A percentile compares a stretch with the other conserved stretches of the same genome.
phyloP scores from a whole-genome alignment of 2,888 invertebrate genomes.

The Callinectes sapidus region DNA sequence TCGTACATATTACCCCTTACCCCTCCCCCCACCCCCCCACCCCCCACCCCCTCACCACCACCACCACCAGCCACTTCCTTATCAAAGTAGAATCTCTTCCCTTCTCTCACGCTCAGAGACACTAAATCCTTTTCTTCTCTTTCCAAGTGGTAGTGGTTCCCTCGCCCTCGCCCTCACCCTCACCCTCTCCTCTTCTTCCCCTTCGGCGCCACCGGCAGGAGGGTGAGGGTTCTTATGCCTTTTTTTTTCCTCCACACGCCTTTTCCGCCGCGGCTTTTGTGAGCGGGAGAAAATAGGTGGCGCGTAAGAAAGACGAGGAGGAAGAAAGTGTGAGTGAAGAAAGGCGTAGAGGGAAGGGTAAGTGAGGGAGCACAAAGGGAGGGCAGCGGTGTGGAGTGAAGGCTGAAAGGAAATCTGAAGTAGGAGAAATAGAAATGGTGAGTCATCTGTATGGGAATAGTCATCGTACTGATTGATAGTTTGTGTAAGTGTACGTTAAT shows the following conservation, averaged over 20 bases:
- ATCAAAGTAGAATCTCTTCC: neutral
- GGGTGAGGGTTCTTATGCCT: neutral
- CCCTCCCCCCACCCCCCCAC: too few species aligned
- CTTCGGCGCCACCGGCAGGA: neutral
- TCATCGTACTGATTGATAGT: neutral
- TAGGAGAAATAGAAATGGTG: neutral
- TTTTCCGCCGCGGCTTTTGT: neutral
- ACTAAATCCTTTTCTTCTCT: neutral
- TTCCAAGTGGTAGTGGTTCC: neutral
- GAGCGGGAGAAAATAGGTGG: neutral
- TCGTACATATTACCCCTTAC: too few species aligned
- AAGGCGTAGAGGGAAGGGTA: neutral
- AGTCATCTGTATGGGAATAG: neutral
- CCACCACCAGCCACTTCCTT: neutral
- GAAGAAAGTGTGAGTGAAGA: neutral
- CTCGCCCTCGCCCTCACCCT: neutral
- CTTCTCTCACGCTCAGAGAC: neutral
- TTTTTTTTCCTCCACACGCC: neutral
- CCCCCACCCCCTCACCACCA: too few species aligned
- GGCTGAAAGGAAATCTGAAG: neutral
- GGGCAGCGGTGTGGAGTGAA: neutral
- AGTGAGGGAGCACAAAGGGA: neutral
- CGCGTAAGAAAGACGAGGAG: neutral
- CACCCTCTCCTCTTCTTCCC: neutral
- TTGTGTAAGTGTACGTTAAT: neutral